Conservation (phyloP, 1,140 invertebrate genomes). For the Chrysopa pallens region DNA sequence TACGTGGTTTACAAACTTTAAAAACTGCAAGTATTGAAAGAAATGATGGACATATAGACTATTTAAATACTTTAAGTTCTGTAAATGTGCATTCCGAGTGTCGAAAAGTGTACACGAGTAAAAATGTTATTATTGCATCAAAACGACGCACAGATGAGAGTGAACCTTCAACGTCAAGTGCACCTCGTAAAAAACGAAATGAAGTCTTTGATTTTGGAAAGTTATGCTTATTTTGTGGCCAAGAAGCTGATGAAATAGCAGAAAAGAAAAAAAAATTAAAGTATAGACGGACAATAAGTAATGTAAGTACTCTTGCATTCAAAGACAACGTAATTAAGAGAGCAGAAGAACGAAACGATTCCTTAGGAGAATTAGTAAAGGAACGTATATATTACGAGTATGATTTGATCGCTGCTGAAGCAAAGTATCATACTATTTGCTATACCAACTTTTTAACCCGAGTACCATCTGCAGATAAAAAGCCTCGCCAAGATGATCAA, state of each 20-base stretch:
- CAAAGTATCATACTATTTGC: conserved; percentile 17
- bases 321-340: conserved; percentile 17
- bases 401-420: conserved; percentile 18
- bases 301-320: conserved; percentile 18
- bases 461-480: conserved; percentile 12
- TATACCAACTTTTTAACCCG: conserved; percentile 17
- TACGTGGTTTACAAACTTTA: conserved; percentile 18
- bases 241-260: conserved; percentile 14
- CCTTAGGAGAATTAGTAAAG: conserved; percentile 16
- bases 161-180: conserved; percentile 12
- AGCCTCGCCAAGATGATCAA: conserved; percentile 14
- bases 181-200: conserved; percentile 16
- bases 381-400: conserved; percentile 15
- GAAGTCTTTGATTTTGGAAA: conserved; percentile 17
- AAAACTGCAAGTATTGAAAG: conserved; percentile 20
- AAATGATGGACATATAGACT: conserved; percentile 17
- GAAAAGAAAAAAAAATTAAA: conserved; percentile 15
- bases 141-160: conserved; percentile 14
- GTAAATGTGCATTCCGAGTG: conserved; percentile 16
- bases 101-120: conserved; percentile 17
- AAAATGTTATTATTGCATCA: conserved; percentile 13
- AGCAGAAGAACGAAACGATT: conserved; percentile 17
- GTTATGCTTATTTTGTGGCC: conserved; percentile 17
- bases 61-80: conserved; percentile 19
- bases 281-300: conserved; percentile 16